Conservation (phyloP, 1,140 invertebrate species). For the Copidosoma floridanum region DNA sequence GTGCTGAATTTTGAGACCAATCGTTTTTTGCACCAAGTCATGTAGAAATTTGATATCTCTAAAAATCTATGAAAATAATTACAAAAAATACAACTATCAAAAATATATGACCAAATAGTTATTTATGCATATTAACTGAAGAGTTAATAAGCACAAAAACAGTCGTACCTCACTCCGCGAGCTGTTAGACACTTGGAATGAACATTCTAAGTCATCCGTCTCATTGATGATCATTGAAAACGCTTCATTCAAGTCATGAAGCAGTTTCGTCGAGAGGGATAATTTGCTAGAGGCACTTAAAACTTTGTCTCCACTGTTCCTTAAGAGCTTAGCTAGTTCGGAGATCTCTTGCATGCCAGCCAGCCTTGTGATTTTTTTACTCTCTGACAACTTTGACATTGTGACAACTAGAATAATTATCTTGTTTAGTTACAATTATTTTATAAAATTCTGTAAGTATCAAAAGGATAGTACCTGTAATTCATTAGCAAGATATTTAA, state of each 20-base stretch:
- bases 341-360: slow-evolving; percentile 48
- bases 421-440: no score
- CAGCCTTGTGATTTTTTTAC: no score
- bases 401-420: no score
- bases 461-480: no score
- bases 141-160: not conserved
- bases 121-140: no score
- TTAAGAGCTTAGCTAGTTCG: slow-evolving; percentile 55
- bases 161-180: slow-evolving; percentile 51
- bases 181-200: slow-evolving; percentile 61
- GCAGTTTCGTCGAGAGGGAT: slow-evolving; percentile 55
- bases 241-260: slow-evolving; percentile 58
- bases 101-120: no score
- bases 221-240: slow-evolving; percentile 57
- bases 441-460: no score
- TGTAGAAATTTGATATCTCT: slow-evolving; percentile 62
- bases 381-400: no score
- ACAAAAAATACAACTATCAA: no score
- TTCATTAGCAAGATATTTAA: no score
- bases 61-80: slow-evolving; percentile 44
- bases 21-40: slow-evolving; percentile 64
- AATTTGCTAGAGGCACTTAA: slow-evolving; percentile 59
- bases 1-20: slow-evolving; percentile 58
- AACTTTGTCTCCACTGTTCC: slow-evolving; percentile 61
- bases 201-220: slow-evolving; percentile 48